These are phyloP conservation scores for Myiopsitta monachus DNA, from an alignment of 2,113 vertebrate species.

Conservation along the genomic window DNA sequence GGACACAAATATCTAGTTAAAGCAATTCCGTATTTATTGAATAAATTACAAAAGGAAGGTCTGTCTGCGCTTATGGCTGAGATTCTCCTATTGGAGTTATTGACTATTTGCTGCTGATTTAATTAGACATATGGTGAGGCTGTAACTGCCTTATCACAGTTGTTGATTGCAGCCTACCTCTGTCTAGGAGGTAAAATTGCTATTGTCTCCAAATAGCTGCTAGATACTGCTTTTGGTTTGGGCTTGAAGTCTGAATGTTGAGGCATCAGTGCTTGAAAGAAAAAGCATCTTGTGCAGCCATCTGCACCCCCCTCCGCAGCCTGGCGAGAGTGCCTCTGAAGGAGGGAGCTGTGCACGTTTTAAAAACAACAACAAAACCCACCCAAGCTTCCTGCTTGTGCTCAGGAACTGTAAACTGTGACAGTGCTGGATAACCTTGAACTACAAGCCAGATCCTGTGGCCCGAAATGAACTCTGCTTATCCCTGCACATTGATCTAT, in stretches of 20 bases:
- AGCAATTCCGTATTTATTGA: background rate
- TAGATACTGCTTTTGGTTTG: background rate
- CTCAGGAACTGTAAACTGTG: background rate
- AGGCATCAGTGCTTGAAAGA: background rate
- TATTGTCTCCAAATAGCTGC: background rate
- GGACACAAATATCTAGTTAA: background rate
- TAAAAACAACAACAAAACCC: background rate
- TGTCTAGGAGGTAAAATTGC: background rate
- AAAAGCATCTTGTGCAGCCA: background rate
- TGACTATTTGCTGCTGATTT: background rate
- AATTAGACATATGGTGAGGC: background rate
- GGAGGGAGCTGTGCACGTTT: background rate
- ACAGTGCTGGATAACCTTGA: conserved; percentile 1
- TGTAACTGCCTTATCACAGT: background rate
- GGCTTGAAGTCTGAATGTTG: background rate
- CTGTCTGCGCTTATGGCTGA: background rate
- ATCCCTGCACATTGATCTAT: background rate
- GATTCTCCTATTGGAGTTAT: background rate
- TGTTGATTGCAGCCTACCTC: background rate
- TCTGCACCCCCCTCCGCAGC: background rate
- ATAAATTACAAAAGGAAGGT: background rate
- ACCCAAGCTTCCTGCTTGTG: background rate
- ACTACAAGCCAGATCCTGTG: background rate
- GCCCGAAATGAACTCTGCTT: background rate
- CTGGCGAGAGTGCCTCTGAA: background rate